These are phyloP conservation scores for Ceriagrion tenellum DNA, from an alignment of 2,888 invertebrate species.

Conservation along the genomic window DNA sequence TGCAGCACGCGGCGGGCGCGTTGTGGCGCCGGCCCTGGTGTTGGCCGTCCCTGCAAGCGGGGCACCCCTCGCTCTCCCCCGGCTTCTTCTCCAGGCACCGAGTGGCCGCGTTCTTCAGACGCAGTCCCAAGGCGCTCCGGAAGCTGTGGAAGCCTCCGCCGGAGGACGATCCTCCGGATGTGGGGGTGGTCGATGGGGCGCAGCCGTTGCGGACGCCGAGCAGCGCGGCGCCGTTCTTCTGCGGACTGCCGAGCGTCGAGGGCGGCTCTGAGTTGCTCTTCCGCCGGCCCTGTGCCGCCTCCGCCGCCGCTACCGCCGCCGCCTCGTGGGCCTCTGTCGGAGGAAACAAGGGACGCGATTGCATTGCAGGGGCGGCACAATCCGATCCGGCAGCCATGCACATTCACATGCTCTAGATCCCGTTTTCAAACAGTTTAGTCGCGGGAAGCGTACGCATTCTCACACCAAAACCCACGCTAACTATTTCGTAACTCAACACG, in stretches of 20 bases:
- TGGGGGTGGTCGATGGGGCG: conserved; percentile 75
- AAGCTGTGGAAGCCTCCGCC: conserved; percentile 70
- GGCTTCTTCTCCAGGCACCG: conserved; percentile 64
- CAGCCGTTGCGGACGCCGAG: conserved; percentile 78
- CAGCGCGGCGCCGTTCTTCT: conserved; percentile 75
- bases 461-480: too few species aligned
- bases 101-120: conserved; percentile 59
- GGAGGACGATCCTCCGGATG: conserved; percentile 76
- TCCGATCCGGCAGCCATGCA: background rate
- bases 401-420: background rate
- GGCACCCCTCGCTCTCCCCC: background rate
- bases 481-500: too few species aligned
- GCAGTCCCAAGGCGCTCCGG: conserved; percentile 45
- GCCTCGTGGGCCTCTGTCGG: conserved; percentile 15
- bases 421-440: too few species aligned
- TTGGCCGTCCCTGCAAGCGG: conserved; percentile 28
- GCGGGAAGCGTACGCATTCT: background rate
- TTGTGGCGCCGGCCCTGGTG: conserved; percentile 48
- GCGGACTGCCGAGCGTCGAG: conserved; percentile 68
- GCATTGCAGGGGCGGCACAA: background rate
- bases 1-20: conserved; percentile 52
- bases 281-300: background rate
- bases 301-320: background rate
- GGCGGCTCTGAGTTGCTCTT: conserved; percentile 69
- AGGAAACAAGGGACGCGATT: background rate